These are phyloP conservation scores for Drosophila kuntzei DNA, from an alignment of 2,888 invertebrate species.

Conservation along the genomic window DNA sequence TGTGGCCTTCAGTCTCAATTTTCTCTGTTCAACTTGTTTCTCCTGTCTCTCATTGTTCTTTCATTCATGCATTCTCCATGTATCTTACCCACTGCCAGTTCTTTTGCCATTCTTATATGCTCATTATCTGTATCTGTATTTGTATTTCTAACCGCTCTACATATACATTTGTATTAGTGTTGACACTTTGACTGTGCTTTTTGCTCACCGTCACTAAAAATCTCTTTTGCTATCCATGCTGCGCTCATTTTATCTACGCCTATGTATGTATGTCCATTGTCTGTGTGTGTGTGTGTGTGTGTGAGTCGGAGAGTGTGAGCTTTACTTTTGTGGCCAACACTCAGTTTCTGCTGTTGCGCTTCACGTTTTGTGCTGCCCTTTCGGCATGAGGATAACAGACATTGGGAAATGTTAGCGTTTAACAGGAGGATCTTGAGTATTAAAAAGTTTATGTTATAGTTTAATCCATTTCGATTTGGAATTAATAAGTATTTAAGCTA, in stretches of 20 bases:
- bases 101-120: slow-evolving; percentile 44
- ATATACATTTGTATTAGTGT: slow-evolving; percentile 34
- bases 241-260: slow-evolving; percentile 42
- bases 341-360: slow-evolving; percentile 15
- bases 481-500: neutral
- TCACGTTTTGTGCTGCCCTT: slow-evolving; percentile 21
- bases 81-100: slow-evolving; percentile 30
- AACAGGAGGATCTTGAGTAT: neutral
- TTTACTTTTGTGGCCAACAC: slow-evolving; percentile 55
- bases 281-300: slow-evolving; percentile 19
- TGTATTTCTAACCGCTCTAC: slow-evolving; percentile 40
- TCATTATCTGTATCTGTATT: slow-evolving; percentile 38
- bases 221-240: slow-evolving; percentile 19
- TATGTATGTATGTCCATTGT: neutral
- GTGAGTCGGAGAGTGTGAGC: slow-evolving; percentile 22
- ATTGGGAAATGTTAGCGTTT: neutral
- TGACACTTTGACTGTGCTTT: slow-evolving; percentile 39
- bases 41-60: slow-evolving; percentile 40
- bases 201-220: slow-evolving; percentile 21
- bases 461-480: neutral
- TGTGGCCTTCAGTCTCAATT: slow-evolving; percentile 49
- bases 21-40: slow-evolving; percentile 33
- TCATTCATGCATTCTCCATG: slow-evolving; percentile 54
- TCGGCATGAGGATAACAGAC: slow-evolving; percentile 2
- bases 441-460: neutral